phyloP scores from a whole-genome alignment of 2,888 invertebrate species.

The Conops quadrifasciatus region DNA sequence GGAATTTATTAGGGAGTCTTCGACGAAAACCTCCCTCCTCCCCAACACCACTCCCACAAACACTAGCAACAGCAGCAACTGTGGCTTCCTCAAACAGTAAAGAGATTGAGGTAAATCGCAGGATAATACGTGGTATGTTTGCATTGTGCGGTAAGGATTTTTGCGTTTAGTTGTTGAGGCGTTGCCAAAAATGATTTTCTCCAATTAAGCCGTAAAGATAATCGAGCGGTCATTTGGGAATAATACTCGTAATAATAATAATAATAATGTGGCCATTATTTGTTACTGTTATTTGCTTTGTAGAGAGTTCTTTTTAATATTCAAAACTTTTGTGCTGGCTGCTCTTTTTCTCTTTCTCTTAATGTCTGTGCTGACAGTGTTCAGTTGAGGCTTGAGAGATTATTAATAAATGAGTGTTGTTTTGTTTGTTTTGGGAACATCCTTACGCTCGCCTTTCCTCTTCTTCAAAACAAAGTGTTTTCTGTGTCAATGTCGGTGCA shows the following conservation, averaged over 20 bases:
- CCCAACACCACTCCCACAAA: background rate
- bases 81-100: background rate
- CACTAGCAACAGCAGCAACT: background rate
- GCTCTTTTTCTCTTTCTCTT: background rate
- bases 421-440: conserved; percentile 13
- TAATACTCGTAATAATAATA: conserved; percentile 51
- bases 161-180: conserved; percentile 5
- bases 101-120: background rate
- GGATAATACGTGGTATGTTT: background rate
- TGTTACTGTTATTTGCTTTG: conserved; percentile 36
- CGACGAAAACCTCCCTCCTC: background rate
- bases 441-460: no score
- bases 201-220: conserved; percentile 55
- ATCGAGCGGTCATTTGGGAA: conserved; percentile 62
- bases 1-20: conserved; percentile 8
- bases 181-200: conserved; percentile 41
- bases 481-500: conserved; percentile 21
- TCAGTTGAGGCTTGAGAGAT: conserved; percentile 12
- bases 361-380: background rate
- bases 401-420: conserved; percentile 31
- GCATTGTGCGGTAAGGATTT: background rate
- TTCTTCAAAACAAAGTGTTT: background rate
- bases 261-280: conserved; percentile 25
- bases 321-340: conserved; percentile 12
- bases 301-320: conserved; percentile 24